Conservation (phyloP, 2,888 invertebrate species). For the Clusia tigrina region DNA sequence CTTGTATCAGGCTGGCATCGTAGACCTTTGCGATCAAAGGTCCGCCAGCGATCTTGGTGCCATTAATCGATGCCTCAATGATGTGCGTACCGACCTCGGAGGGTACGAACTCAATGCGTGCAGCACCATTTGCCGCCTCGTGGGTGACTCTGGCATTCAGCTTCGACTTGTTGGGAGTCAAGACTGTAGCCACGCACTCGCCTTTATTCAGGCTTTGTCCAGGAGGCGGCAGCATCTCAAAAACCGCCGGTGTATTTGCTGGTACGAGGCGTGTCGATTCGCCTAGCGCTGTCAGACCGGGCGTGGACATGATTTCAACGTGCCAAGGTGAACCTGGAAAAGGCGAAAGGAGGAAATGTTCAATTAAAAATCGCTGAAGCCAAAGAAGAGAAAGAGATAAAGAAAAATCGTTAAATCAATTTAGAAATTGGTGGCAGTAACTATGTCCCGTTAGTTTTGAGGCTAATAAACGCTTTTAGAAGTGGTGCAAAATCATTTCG, state of each 20-base stretch:
- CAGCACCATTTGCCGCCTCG: constrained; percentile 82
- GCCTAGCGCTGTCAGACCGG: constrained; percentile 80
- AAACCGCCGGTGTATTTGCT: constrained; percentile 87
- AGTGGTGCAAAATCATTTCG: too few species aligned
- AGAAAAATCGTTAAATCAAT: too few species aligned
- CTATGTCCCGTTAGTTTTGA: too few species aligned
- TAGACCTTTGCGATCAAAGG: constrained; percentile 94
- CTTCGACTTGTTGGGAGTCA: constrained; percentile 85
- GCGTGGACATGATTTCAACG: constrained; percentile 86
- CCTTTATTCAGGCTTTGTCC: constrained; percentile 67
- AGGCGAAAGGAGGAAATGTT: constrained; percentile 39
- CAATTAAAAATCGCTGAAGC: too few species aligned
- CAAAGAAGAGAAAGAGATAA: too few species aligned
- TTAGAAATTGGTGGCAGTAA: too few species aligned
- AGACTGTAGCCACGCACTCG: constrained; percentile 72
- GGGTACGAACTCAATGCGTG: constrained; percentile 91
- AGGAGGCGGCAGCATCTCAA: constrained; percentile 73
- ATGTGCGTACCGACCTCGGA: constrained; percentile 94
- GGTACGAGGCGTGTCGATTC: constrained; percentile 90
- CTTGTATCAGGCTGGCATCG: constrained; percentile 91
- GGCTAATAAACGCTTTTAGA: too few species aligned
- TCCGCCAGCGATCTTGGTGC: constrained; percentile 87
- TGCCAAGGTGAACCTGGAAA: constrained; percentile 91
- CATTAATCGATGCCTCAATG: constrained; percentile 89
- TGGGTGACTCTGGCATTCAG: constrained; percentile 84